Percentiles rank a stretch among this genome's conserved stretches.
Conservation (phyloP, 2,888 invertebrate species). For the Cryptus armator region DNA sequence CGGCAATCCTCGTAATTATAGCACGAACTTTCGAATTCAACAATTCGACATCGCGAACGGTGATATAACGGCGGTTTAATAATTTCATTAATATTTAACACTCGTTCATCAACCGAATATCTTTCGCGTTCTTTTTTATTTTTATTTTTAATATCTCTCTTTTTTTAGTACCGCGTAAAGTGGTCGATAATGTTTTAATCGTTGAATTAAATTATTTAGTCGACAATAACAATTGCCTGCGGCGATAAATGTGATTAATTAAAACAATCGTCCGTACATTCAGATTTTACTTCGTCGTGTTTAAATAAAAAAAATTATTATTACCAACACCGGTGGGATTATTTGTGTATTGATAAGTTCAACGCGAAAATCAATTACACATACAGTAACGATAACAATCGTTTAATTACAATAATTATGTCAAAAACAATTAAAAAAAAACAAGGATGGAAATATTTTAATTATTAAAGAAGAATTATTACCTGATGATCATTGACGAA, state of each 20-base stretch:
- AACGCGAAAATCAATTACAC: background rate
- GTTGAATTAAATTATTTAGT: background rate
- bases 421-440: constrained; percentile 9
- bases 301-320: background rate
- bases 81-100: background rate
- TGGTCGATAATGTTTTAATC: too few species aligned
- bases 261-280: background rate
- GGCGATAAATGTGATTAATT: background rate
- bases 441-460: background rate
- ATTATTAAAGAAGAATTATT: constrained; percentile 33
- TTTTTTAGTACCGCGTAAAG: too few species aligned
- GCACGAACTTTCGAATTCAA: background rate
- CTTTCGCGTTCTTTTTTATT: too few species aligned
- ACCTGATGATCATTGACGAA: constrained; percentile 83
- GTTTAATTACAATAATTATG: background rate
- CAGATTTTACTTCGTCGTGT: background rate
- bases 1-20: background rate
- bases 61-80: background rate
- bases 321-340: background rate
- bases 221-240: background rate
- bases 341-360: background rate
- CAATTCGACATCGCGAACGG: background rate
- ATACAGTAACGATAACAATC: background rate
- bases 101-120: background rate
- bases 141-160: too few species aligned